Conservation (phyloP, 2,888 invertebrate genomes). For the Drosophila affinis region DNA sequence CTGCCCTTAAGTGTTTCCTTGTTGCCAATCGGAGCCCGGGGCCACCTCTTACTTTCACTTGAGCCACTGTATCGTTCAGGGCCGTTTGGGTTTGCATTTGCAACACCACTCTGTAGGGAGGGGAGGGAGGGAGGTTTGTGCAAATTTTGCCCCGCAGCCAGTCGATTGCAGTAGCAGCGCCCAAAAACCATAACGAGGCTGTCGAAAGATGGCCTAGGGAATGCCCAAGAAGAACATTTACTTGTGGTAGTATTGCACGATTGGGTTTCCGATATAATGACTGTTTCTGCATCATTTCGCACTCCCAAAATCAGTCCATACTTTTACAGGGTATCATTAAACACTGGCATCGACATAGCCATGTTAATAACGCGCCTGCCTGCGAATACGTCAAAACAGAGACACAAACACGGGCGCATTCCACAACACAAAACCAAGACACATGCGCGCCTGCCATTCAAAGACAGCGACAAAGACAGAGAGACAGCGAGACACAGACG, state of each 20-base stretch:
- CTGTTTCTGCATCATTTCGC: background rate
- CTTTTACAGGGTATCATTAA: constrained; percentile 23
- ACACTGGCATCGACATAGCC: constrained; percentile 34
- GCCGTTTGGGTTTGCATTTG: constrained; percentile 45
- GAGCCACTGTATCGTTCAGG: constrained; percentile 38
- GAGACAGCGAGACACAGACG: too few species aligned
- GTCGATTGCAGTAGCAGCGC: constrained; percentile 8
- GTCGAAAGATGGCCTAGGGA: background rate
- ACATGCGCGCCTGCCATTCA: constrained; percentile 65
- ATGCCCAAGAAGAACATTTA: background rate
- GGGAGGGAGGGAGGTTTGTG: background rate
- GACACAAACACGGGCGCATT: constrained; percentile 15
- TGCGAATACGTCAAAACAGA: constrained; percentile 51
- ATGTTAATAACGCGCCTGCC: constrained; percentile 35
- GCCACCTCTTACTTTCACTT: constrained; percentile 53
- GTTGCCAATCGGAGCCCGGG: constrained; percentile 5
- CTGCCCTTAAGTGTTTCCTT: constrained; percentile 37
- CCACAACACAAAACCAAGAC: constrained; percentile 27
- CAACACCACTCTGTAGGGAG: constrained; percentile 1
- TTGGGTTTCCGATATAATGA: background rate
- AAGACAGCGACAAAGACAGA: constrained; percentile 14
- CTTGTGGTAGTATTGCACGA: background rate
- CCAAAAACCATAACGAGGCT: constrained; percentile 1
- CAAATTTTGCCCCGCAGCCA: background rate
- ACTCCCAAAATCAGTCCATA: too few species aligned